Evolutionary conservation across 92 coral and sea anemone genomes (phyloP), one percentile per base, ranked within the genome.

Genomic region (Plumapathes pennacea): DNA sequence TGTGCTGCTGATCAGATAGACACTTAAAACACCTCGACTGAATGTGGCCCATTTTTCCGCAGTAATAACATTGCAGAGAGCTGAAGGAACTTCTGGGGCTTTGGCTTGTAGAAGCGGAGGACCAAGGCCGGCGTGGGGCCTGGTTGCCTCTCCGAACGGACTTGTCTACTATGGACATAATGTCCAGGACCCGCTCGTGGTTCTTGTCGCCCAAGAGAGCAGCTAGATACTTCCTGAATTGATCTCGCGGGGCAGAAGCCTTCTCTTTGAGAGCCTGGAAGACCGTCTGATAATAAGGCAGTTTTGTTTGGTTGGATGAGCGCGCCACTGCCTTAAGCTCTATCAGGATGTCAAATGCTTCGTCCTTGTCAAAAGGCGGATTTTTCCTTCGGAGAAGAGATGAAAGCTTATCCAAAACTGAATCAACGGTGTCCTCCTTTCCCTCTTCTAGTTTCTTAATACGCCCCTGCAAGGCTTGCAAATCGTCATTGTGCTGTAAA

Each of bases 221-320:
- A 7, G 21, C 23, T 6, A 45, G 51, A 30, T 45, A 45, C 51
- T 19, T 45, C 25, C 14, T 45, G 8, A 45, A 45, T 0, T 45
- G 51, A 45, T 45, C 51, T 21, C 25, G 26, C 17, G 51, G 51
- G 5, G 25, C 51, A 7, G 26, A 21, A 15, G 51, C 6, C 28
- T 45, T 45, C 29, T 46, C 53, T 11, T 7, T 45, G 51, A 45
- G 51, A 19, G 51, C 51, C 25, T 45, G 51, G 25, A 45, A 45
- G 9, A 45, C 51, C 11, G 51, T 19, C 17, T 45, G 17, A 19
- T 8, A 0, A 15, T 45, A 45, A 11, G 21, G 28, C 51, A 45
- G 25, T 15, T 45, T 45, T 17, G 46, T 4, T 12, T 15, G 51
- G 51, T 15, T 45, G 17, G 51, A 45, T 11, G 51, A 45, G 9